A percentile compares a stretch with the other conserved stretches of the same genome.
These are phyloP conservation scores for Cardiocondyla obscurior DNA, from an alignment of 1,140 invertebrate genomes.

Conservation along the genomic window DNA sequence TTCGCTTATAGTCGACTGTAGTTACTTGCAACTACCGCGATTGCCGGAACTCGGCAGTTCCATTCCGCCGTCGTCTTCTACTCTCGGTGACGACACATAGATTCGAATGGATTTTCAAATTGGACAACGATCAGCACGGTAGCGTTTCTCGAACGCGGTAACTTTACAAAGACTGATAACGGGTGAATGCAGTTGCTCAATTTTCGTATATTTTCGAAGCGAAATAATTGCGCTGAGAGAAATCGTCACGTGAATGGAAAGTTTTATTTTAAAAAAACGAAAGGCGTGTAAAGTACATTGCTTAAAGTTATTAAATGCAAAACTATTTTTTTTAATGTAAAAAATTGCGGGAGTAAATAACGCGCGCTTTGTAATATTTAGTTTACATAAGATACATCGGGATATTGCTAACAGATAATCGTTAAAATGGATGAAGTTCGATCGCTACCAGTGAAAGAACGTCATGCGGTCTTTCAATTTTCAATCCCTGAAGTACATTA, in stretches of 20 bases:
- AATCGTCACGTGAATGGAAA: not conserved
- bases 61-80: conserved; percentile 21
- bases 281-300: too few relatives aligned
- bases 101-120: conserved; percentile 49
- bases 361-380: too few relatives aligned
- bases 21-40: conserved; percentile 4
- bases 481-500: not conserved
- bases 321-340: too few relatives aligned
- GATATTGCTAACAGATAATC: not conserved
- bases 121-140: conserved; percentile 6
- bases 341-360: too few relatives aligned
- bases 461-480: not conserved
- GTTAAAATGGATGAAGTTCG: not conserved
- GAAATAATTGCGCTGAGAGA: not conserved
- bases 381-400: not conserved
- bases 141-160: not conserved
- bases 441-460: not conserved
- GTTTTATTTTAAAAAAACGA: not conserved
- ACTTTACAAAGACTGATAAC: not conserved
- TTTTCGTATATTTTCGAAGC: conserved; percentile 46
- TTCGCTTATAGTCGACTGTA: not conserved
- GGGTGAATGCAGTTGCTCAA: conserved; percentile 11
- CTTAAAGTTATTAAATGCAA: too few relatives aligned
- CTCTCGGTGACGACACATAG: not conserved
- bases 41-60: not conserved